These are phyloP conservation scores for Standfussiana lucernea DNA, from an alignment of 2,888 invertebrate species.

Conservation along the genomic window DNA sequence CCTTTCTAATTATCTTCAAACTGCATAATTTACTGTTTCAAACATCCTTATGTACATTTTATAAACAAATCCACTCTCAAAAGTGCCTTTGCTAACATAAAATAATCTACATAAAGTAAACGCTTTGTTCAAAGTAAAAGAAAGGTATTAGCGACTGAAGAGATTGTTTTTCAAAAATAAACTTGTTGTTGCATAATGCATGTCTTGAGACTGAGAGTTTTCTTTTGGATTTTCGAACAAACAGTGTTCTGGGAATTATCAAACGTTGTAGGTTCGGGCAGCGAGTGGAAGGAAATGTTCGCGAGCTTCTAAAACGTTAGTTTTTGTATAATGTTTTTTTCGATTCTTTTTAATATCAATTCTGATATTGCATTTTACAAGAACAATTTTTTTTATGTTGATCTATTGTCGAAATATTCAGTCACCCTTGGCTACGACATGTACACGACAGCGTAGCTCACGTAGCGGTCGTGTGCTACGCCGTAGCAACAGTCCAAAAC, in stretches of 20 bases:
- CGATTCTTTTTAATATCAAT: not conserved
- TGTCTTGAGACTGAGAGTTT: slow-evolving; percentile 10
- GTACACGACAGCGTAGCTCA: not conserved
- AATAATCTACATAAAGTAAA: not conserved
- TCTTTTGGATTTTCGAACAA: slow-evolving; percentile 32
- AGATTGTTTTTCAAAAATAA: slow-evolving; percentile 21
- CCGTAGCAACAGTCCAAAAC: not conserved
- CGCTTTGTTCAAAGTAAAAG: not conserved
- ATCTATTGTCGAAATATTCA: not conserved
- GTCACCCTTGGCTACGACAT: not conserved
- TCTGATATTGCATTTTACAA: not conserved
- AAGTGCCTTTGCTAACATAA: not conserved
- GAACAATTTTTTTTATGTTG: not conserved
- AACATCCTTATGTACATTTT: not conserved
- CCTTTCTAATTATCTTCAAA: not conserved
- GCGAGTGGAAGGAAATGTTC: not conserved
- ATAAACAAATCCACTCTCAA: not conserved
- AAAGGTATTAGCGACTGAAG: not conserved
- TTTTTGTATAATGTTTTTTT: not conserved
- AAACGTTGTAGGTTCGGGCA: not conserved
- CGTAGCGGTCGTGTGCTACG: not conserved
- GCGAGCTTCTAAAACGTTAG: not conserved
- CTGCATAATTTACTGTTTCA: not conserved
- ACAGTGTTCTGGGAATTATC: slow-evolving; percentile 25
- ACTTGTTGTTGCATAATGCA: slow-evolving; percentile 15